Percentiles rank a stretch among this genome's conserved stretches.
phyloP scores from a whole-genome alignment of 37 sponge, comb jelly and placozoan species.

The Bolinopsis microptera region DNA sequence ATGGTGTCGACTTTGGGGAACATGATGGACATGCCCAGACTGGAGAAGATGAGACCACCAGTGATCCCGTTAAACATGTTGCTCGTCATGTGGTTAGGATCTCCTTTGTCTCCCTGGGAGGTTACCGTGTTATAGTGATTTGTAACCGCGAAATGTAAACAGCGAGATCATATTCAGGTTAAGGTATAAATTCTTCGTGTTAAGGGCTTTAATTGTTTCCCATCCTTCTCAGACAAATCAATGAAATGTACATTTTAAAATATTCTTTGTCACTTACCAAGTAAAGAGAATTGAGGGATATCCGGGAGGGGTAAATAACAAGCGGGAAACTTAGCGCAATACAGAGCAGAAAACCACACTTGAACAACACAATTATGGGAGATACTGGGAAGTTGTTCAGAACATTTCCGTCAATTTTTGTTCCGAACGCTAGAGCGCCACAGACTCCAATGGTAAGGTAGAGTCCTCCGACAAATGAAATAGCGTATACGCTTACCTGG shows the following conservation, averaged over 20 bases:
- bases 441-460: constrained; percentile 28
- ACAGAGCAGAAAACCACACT: background rate
- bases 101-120: constrained; percentile 36
- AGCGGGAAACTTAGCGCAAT: constrained; percentile 59
- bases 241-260: no score
- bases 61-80: constrained; percentile 9
- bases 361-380: constrained; percentile 8
- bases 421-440: constrained; percentile 29
- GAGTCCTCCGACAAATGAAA: constrained; percentile 37
- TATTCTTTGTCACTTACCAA: constrained; percentile 23
- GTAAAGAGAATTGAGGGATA: constrained; percentile 39
- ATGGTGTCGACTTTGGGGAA: constrained; percentile 50
- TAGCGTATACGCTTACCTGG: constrained; percentile 47
- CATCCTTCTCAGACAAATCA: no score
- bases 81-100: constrained; percentile 20
- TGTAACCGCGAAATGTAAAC: no score
- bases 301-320: constrained; percentile 28
- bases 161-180: no score
- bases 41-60: background rate
- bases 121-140: no score
- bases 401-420: constrained; percentile 12
- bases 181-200: no score
- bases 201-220: no score
- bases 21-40: constrained; percentile 5
- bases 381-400: constrained; percentile 58